Conservation (phyloP, 2,888 invertebrate genomes). For the Pimpla rufipes region DNA sequence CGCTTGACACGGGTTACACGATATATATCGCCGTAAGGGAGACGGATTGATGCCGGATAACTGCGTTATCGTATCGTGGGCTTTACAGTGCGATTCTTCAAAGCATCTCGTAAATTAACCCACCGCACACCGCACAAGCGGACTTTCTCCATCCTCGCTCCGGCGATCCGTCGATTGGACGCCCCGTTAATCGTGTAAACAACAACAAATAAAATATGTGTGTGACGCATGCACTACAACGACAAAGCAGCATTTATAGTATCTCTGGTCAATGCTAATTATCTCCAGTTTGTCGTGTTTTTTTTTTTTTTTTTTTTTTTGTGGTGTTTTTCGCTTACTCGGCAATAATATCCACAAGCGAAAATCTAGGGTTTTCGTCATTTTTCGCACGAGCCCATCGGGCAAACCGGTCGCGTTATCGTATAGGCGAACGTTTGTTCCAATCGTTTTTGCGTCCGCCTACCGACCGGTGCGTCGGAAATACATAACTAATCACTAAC, state of each 20-base stretch:
- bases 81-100: slow-evolving; percentile 57
- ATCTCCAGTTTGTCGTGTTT: slow-evolving; percentile 57
- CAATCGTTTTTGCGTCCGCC: neutral
- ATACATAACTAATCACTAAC: neutral
- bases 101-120: slow-evolving; percentile 46
- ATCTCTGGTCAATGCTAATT: slow-evolving; percentile 65
- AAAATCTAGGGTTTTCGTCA: neutral
- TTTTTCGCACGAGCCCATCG: neutral
- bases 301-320: too few species aligned
- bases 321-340: slow-evolving; percentile 37
- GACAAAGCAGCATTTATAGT: slow-evolving; percentile 35
- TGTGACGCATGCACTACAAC: slow-evolving; percentile 34
- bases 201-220: neutral
- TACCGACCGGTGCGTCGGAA: neutral
- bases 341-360: slow-evolving; percentile 12
- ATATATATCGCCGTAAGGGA: slow-evolving; percentile 40
- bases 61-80: slow-evolving; percentile 25
- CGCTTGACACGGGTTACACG: slow-evolving; percentile 21
- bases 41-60: slow-evolving; percentile 33
- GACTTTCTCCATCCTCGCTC: neutral
- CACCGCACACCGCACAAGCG: slow-evolving; percentile 23
- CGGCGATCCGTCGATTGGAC: slow-evolving; percentile 4
- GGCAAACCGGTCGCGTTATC: neutral
- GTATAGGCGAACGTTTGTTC: neutral
- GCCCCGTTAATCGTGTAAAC: slow-evolving; percentile 17